Evolutionary conservation across 2,888 invertebrate species (phyloP), one percentile per base, ranked within the genome.

Genomic region (Apocheima hispidaria): DNA sequence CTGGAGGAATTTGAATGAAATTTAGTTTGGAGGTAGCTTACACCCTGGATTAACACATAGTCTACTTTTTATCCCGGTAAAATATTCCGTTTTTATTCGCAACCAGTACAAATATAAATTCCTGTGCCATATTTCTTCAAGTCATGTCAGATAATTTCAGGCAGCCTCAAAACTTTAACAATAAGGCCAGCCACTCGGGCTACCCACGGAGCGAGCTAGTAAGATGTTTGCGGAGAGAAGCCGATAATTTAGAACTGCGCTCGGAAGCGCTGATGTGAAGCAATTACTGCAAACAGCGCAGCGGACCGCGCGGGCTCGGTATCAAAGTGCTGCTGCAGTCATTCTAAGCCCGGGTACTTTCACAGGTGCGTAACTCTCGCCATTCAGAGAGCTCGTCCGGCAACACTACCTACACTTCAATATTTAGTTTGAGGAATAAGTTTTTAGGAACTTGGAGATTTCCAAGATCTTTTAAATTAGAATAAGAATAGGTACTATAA

Each of bases 251-350:
- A 48, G 26, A 21, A 18, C n/a, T n/a, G 23, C 21, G 21, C 12
- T 10, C 35, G 16, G 35, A 49, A 36, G 26, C 20, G 40, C 56
- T 41, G 57, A 36, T 26, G 56, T 43, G 18, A n/a, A 26, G 33
- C 57, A 43, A 43, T 57, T 50, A 57, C 57, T 43, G 50, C 5
- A 35, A 50, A 43, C 50, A 20, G 43, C 20, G 14, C 50, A 16
- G 33, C 50, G n/a, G n/a, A 30, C 18, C 30, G 43, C 33, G n/a
- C 36, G 36, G 36, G 55, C 49, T 33, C 4, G 30, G 46, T 30
- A 23, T 14, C 44, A 28, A 51, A 63, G 54, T 51, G 51, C 51
- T 60, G 36, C 30, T 60, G 56, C 62, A 57, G 61, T 48, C 12
- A 48, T 54, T 58, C 50, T 30, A 12, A 12, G 30, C 30, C 30